Evolutionary conservation across 1,140 invertebrate genomes (phyloP), one percentile per base, ranked within the genome.

Genomic region (Chelonus insularis): DNA sequence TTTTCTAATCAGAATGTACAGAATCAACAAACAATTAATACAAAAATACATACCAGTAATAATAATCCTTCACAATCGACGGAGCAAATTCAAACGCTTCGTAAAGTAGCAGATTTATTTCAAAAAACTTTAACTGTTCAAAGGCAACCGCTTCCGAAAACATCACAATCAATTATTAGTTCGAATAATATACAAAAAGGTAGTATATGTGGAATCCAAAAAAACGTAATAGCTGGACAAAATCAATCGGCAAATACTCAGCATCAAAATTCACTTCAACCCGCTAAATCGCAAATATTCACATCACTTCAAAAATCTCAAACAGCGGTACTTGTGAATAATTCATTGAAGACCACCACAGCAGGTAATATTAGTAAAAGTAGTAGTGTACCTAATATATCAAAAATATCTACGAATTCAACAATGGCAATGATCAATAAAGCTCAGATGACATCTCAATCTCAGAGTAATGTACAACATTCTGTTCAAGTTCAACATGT

Each of bases 261-360:
- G 5, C 14, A 47, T n/a, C 72, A 67, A 11, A 74, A 71, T 48
- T 47, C 60, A n/a, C n/a, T n/a, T 12, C 59, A 52, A 52, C 68
- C 48, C 63, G 54, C 11, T 9, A 55, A 39, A 36, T n/a, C 52
- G 9, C 52, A 55, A 23, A 29, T 23, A 21, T 1, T 37, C 1
- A 11, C 41, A 39, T 11, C 64, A 1, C 11, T 69, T 71, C 12
- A 79, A 74, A 47, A 72, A 68, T 34, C 74, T 72, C 32, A 75
- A 73, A 50, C 20, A 48, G 2, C 14, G 57, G 2, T 51, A 50
- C 18, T 64, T 60, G 41, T 23, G 50, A 6, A 29, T 70, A 60
- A 63, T 37, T 14, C 52, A 18, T 6, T 16, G 29, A 37, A 36
- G 23, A 55, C 37, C 23, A 9, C 6, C 9, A 16, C 34, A 4